Evolutionary conservation across 1,140 invertebrate genomes (phyloP), one percentile per base, ranked within the genome.

Genomic region (Drosophila auraria): DNA sequence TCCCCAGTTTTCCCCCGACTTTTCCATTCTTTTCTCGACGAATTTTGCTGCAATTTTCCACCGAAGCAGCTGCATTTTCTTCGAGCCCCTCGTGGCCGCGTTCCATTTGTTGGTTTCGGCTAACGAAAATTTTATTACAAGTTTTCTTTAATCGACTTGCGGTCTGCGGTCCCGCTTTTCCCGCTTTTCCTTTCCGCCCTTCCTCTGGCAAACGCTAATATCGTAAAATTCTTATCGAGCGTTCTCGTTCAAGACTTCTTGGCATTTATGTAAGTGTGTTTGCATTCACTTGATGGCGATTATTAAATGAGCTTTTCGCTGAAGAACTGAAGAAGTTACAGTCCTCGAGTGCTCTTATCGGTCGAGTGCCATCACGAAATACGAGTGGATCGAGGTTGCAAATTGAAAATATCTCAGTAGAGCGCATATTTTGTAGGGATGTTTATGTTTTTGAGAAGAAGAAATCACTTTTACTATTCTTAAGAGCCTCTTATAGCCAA

Each of bases 61-160:
- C 42, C 27, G 56, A 20, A 40, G 12, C 42, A 45, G 36, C 23
- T 62, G 17, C 78, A 69, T 69, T 50, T 69, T 69, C 49, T 23
- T 9, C 27, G 14, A 15, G 47, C 45, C 44, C n/a, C 25, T 63
- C 50, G 64, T 68, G 57, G 65, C 77, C 61, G 73, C 82, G 73
- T 80, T 83, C 68, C 82, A 66, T 86, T 87, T 82, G 69, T 60
- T 74, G 71, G 75, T 81, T 77, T 84, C 63, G 75, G 79, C 75
- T 83, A 83, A 87, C 83, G 80, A 87, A 87, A 80, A 87, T 87
- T 83, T 72, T 87, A 87, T 87, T 87, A 87, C 83, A 87, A 87
- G 68, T 87, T 87, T 87, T 73, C 83, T 87, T 82, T 87, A 87
- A 87, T 87, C 83, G 83, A 87, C 83, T 86, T 86, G 77, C 45